Evolutionary conservation across 2,888 invertebrate species (phyloP).

Genomic region (Limnephilus auricula): DNA sequence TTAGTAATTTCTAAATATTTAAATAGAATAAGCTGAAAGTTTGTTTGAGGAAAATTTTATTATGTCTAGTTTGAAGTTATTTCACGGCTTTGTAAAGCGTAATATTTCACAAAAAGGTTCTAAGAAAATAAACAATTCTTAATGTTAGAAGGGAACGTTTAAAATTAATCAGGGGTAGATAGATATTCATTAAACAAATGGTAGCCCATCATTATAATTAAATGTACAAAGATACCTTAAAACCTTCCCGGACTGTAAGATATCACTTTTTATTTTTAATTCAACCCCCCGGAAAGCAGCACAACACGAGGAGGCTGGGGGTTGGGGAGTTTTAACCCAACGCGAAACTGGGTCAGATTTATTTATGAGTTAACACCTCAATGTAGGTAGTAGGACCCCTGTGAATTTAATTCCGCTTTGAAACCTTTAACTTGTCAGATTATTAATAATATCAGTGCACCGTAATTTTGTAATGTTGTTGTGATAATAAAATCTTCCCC

Average conservation of each 20-base stretch:
- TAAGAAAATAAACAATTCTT: too few species aligned
- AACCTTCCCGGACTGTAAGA: neutral
- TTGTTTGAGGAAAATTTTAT: too few species aligned
- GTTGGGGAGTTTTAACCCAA: neutral
- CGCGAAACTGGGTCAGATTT: neutral
- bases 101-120: too few species aligned
- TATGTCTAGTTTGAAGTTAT: too few species aligned
- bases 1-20: too few species aligned
- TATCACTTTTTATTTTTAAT: neutral
- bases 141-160: neutral
- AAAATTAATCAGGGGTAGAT: neutral
- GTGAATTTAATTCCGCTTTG: neutral
- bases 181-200: neutral
- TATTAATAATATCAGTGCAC: neutral
- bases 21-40: too few species aligned
- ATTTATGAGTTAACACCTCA: neutral
- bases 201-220: neutral
- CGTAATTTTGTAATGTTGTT: neutral
- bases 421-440: neutral
- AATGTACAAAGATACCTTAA: neutral
- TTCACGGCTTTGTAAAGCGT: too few species aligned
- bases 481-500: neutral
- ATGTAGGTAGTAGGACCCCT: neutral
- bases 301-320: neutral
- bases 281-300: neutral